Conservation (phyloP, 2,888 invertebrate species). For the Uloborus plumipes region DNA sequence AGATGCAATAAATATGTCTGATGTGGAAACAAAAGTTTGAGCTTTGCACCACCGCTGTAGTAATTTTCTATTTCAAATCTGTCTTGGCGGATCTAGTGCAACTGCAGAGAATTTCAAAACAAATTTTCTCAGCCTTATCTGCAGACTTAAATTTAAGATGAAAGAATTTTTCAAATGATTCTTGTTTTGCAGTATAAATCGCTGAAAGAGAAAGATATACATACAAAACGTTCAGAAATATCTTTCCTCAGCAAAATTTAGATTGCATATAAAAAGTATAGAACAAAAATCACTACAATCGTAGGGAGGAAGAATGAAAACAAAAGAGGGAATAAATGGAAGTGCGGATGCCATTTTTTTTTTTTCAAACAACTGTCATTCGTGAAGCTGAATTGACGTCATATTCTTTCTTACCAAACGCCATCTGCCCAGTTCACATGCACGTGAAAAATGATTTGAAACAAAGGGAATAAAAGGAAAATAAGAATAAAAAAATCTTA, state of each 20-base stretch:
- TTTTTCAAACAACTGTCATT: constrained; percentile 34
- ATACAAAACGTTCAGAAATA: constrained; percentile 8
- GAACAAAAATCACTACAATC: constrained; percentile 39
- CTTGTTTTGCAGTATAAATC: not conserved
- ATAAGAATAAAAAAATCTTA: constrained; percentile 18
- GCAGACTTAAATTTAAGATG: too few species aligned
- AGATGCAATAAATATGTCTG: too few species aligned
- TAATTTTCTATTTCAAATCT: too few species aligned
- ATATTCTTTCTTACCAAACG: constrained; percentile 55
- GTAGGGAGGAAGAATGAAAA: constrained; percentile 4
- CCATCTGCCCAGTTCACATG: constrained; percentile 58
- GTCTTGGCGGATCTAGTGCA: too few species aligned
- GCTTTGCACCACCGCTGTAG: too few species aligned
- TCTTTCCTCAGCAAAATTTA: constrained; percentile 41
- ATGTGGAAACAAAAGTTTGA: too few species aligned
- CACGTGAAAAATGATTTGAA: constrained; percentile 40
- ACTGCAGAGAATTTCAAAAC: too few species aligned
- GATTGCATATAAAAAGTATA: constrained; percentile 24
- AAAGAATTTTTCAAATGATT: too few species aligned
- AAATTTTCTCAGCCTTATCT: too few species aligned
- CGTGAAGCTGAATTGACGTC: constrained; percentile 52
- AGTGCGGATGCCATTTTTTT: constrained; percentile 15
- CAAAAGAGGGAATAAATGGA: constrained; percentile 32
- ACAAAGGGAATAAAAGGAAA: constrained; percentile 29
- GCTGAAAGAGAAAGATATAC: not conserved